Evolutionary conservation across 1,140 invertebrate species (phyloP), one percentile per base, ranked within the genome.

Genomic region (Lepidurus packardi): DNA sequence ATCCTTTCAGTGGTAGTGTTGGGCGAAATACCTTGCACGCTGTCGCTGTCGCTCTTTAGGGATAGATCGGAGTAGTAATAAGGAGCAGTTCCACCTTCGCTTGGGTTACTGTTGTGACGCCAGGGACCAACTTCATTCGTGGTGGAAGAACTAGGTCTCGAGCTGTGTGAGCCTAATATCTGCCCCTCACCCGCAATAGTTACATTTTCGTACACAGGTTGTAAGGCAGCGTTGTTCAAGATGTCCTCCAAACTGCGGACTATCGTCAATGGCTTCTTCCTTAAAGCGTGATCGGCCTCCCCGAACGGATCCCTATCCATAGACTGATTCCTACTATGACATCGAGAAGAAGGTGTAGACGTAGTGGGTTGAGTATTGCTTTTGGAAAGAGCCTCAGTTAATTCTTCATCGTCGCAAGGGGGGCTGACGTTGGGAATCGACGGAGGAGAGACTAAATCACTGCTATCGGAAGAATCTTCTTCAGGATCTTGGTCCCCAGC

Each of bases 61-160:
- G 86, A 80, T n/a, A 94, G 85, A 84, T 95, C 93, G 0, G 93
- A 94, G 84, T 94, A 94, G 82, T 95, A 95, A 83, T 95, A 94
- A 0, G 93, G 93, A 16, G 92, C 92, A 43, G 85, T 85, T 76
- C 78, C 53, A 11, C 45, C 73, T 45, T 80, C 73, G 74, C 80
- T 80, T 45, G 77, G 75, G 45, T 45, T 53, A 24, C 47, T 42
- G 41, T 77, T 77, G 34, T 43, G 43, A 4, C 43, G 75, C 47
- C 75, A 25, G 43, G 11, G 43, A 25, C 75, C 75, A 77, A 43
- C 75, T 43, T 45, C 34, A 21, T 10, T 34, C 75, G 42, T 5
- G 75, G 43, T n/a, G n/a, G 75, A 47, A 13, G 75, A 7, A 21
- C 16, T 43, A 9, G 43, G 74, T 75, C 34, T 13, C 11, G 74